A percentile compares a stretch with the other conserved stretches of the same genome.
Evolutionary conservation across 2,797 vertebrate species (phyloP).

Genomic region (Alosa sapidissima): DNA sequence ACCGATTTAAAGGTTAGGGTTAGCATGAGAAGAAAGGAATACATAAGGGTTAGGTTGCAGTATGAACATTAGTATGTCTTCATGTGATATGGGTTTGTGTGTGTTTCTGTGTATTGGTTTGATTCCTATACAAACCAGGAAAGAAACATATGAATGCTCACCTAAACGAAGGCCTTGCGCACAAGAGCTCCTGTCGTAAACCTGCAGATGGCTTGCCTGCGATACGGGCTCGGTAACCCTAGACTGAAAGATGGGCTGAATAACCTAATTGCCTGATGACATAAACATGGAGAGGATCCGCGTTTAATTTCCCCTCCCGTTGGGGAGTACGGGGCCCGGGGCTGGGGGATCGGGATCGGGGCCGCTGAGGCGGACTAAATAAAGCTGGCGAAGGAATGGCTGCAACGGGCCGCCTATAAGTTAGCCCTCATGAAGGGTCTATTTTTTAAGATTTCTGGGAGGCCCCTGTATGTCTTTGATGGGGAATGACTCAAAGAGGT

Average conservation of each 20-base stretch:
- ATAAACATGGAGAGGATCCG: slow-evolving; percentile 53
- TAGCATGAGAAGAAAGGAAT: too few species aligned
- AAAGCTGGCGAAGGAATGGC: not conserved
- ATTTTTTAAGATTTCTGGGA: slow-evolving; percentile 48
- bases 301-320: slow-evolving; percentile 45
- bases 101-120: slow-evolving; percentile 37
- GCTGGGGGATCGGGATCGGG: too few species aligned
- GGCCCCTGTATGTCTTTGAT: slow-evolving; percentile 40
- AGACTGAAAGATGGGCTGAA: slow-evolving; percentile 54
- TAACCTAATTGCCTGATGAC: slow-evolving; percentile 60
- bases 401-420: not conserved
- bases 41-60: not conserved
- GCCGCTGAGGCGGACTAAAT: not conserved
- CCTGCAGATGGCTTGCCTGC: slow-evolving; percentile 33
- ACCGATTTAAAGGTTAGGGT: too few species aligned
- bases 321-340: not conserved
- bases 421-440: slow-evolving; percentile 14
- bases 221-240: slow-evolving; percentile 56
- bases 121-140: not conserved
- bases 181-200: not conserved
- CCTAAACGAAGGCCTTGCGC: not conserved
- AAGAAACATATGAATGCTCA: not conserved
- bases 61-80: not conserved
- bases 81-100: not conserved
- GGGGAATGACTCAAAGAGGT: not conserved